Base-by-base conservation (phyloP, 2,888 invertebrate genomes). In the Athrips mouffetella region DNA sequence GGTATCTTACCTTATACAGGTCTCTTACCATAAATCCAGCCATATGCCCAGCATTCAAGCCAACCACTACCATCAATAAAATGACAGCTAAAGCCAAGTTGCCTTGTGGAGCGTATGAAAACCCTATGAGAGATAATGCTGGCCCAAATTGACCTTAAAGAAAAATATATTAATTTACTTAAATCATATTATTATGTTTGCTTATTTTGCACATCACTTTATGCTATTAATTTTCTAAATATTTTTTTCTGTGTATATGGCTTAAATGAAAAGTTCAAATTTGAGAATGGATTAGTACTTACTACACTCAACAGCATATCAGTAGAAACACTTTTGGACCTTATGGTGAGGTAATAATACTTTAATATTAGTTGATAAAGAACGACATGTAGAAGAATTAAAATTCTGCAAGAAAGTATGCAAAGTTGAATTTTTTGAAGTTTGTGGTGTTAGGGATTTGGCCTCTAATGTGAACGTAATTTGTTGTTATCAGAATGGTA, bases 21-120 rank as follows among this genome's bases (percentile, higher is more conserved):
- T n/a, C n/a, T n/a, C n/a, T n/a, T n/a, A n/a, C n/a, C n/a, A n/a
- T n/a, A n/a, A n/a, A n/a, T n/a, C n/a, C n/a, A n/a, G n/a, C n/a
- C n/a, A n/a, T n/a, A n/a, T n/a, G n/a, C n/a, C 92, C 92, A 1
- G 92, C 91, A 62, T 94, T 94, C 7, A 93, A 84, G 0, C 93
- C 92, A 0, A 94, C 93, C 0, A 94, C 92, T 0, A 92, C 56
- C 0, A 92, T 90, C 0, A 95, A 82, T 8, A 94, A 67, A 0
- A 72, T 70, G 1, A 94, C 91, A 0, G 93, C 93, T n/a, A 90
- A 49, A 1, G 72, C 69, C 0, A 89, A 74, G 35, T 89, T 89
- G 6, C 80, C 79, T 1, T 70, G 72, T 0, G 79, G 80, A 1
- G 89, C 76, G 52, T 86, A 89, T 5, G 89, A 90, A 10, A 94